phyloP scores from a whole-genome alignment of 1,140 invertebrate genomes.

The Metaphire vulgaris region DNA sequence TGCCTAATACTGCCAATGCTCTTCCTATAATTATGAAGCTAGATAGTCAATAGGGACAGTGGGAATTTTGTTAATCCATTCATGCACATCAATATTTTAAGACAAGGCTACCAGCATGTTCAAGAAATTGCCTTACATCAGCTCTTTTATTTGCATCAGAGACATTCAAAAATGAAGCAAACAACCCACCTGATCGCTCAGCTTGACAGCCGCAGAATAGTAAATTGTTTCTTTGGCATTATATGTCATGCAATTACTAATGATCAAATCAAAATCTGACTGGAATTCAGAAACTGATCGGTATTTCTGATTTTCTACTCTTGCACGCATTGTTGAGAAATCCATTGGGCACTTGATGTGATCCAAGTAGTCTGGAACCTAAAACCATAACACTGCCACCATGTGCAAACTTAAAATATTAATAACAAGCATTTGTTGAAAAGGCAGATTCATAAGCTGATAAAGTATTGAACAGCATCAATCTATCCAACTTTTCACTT shows the following conservation, averaged over 20 bases:
- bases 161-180: neutral
- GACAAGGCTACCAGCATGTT: no score
- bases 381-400: slow-evolving; percentile 23
- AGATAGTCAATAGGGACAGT: neutral
- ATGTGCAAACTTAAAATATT: slow-evolving; percentile 19
- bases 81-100: no score
- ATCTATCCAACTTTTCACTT: neutral
- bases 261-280: slow-evolving; percentile 85
- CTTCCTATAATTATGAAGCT: neutral
- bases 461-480: neutral
- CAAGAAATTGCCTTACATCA: neutral
- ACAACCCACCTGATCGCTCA: slow-evolving; percentile 66
- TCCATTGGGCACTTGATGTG: slow-evolving; percentile 94
- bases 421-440: neutral
- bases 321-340: slow-evolving; percentile 79
- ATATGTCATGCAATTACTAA: slow-evolving; percentile 87
- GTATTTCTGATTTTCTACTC: slow-evolving; percentile 71
- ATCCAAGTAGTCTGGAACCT: slow-evolving; percentile 86
- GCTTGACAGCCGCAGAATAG: slow-evolving; percentile 73
- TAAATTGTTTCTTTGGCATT: slow-evolving; percentile 83
- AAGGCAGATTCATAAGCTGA: neutral
- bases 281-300: slow-evolving; percentile 72
- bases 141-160: neutral
- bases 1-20: neutral
- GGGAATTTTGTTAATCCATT: no score